phyloP scores from a whole-genome alignment of 2,888 invertebrate genomes.

The Litoditis marina region DNA sequence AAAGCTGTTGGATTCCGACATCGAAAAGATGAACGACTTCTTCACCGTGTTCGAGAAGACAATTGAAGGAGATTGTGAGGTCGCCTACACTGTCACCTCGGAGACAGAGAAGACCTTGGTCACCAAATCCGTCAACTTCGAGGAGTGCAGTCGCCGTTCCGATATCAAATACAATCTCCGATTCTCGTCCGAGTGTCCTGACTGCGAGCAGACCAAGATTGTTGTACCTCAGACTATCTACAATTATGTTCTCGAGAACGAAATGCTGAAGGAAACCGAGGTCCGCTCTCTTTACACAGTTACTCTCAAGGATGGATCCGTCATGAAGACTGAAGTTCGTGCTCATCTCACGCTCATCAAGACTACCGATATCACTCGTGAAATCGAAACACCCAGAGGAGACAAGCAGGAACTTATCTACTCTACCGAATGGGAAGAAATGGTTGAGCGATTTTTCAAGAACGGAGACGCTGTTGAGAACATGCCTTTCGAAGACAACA shows the following conservation, averaged over 20 bases:
- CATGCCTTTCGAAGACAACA: slow-evolving; percentile 29
- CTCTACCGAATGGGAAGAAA: slow-evolving; percentile 37
- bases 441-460: slow-evolving; percentile 43
- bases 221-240: slow-evolving; percentile 35
- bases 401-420: slow-evolving; percentile 36
- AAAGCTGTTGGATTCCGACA: slow-evolving; percentile 26
- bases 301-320: slow-evolving; percentile 30
- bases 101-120: slow-evolving; percentile 29
- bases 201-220: slow-evolving; percentile 27
- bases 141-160: slow-evolving; percentile 62
- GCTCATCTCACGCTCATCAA: slow-evolving; percentile 29
- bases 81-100: slow-evolving; percentile 34
- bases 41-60: slow-evolving; percentile 19
- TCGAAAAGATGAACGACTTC: slow-evolving; percentile 29
- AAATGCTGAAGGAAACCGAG: slow-evolving; percentile 31
- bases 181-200: slow-evolving; percentile 30
- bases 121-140: slow-evolving; percentile 62
- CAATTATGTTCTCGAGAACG: slow-evolving; percentile 28
- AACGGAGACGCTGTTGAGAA: slow-evolving; percentile 40
- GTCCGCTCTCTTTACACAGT: slow-evolving; percentile 36
- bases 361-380: slow-evolving; percentile 21
- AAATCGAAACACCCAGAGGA: slow-evolving; percentile 32
- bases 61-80: slow-evolving; percentile 51
- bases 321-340: slow-evolving; percentile 35
- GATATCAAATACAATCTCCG: slow-evolving; percentile 28